These are phyloP conservation scores for Empis livida DNA, from an alignment of 2,888 invertebrate species.

Conservation along the genomic window DNA sequence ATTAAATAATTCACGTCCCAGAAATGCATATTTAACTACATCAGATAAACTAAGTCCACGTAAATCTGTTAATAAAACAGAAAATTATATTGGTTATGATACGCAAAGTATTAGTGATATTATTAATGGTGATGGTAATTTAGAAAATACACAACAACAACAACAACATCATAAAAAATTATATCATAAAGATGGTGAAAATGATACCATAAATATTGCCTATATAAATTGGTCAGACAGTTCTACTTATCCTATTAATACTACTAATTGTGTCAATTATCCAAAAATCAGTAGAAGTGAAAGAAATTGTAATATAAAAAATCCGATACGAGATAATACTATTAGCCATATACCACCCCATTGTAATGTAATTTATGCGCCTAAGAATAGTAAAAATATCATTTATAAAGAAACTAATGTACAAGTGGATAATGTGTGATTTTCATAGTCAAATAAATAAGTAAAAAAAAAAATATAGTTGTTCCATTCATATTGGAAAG, in stretches of 20 bases:
- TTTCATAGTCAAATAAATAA: not conserved
- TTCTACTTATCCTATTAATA: not conserved
- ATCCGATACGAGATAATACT: not conserved
- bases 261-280: not conserved
- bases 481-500: too few relatives aligned
- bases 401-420: not conserved
- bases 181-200: not conserved
- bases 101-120: not conserved
- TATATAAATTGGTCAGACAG: not conserved
- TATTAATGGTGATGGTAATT: too few relatives aligned
- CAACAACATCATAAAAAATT: not conserved
- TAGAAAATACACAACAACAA: not conserved
- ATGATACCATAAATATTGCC: not conserved
- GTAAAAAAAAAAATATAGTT: not conserved
- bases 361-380: not conserved
- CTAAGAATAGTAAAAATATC: not conserved
- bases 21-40: not conserved
- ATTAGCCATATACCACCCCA: too few relatives aligned
- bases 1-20: not conserved
- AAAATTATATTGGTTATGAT: not conserved
- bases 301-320: not conserved
- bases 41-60: not conserved
- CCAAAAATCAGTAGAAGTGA: not conserved
- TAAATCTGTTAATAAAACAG: not conserved
- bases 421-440: not conserved